Percentiles rank a stretch among this genome's conserved stretches.
Conservation (phyloP, 2,888 invertebrate species). For the Torymus aiolomorphi region DNA sequence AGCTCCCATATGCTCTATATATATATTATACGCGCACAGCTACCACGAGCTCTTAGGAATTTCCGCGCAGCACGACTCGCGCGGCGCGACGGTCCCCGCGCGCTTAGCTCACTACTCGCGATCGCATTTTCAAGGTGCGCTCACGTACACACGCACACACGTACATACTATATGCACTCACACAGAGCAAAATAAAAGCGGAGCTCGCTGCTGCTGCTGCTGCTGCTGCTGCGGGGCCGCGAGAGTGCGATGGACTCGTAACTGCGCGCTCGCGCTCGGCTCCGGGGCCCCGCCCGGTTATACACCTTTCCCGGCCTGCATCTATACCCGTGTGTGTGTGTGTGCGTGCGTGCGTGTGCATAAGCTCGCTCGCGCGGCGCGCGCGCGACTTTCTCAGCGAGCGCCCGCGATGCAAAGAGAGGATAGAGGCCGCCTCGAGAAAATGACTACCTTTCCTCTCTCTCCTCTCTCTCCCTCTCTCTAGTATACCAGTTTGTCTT, state of each 20-base stretch:
- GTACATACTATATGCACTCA: background rate
- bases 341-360: slow-evolving; percentile 12
- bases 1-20: no score
- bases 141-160: no score
- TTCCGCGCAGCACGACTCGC: no score
- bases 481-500: slow-evolving; percentile 44
- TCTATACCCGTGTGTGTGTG: background rate
- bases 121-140: no score
- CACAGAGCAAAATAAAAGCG: slow-evolving; percentile 22
- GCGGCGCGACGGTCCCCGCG: no score
- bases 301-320: slow-evolving; percentile 28
- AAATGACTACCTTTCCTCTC: slow-evolving; percentile 52
- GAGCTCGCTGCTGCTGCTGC: background rate
- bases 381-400: slow-evolving; percentile 49
- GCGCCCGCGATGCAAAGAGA: slow-evolving; percentile 35
- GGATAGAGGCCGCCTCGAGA: slow-evolving; percentile 46
- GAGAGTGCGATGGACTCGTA: slow-evolving; percentile 55
- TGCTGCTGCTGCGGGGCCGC: slow-evolving; percentile 4
- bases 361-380: slow-evolving; percentile 37
- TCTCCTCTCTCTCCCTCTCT: background rate
- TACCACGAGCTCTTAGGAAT: no score
- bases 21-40: no score
- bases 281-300: slow-evolving; percentile 52
- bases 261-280: slow-evolving; percentile 13
- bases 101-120: no score